Conservation (phyloP, 2,797 vertebrate species). For the Dicrostonyx torquatus region DNA sequence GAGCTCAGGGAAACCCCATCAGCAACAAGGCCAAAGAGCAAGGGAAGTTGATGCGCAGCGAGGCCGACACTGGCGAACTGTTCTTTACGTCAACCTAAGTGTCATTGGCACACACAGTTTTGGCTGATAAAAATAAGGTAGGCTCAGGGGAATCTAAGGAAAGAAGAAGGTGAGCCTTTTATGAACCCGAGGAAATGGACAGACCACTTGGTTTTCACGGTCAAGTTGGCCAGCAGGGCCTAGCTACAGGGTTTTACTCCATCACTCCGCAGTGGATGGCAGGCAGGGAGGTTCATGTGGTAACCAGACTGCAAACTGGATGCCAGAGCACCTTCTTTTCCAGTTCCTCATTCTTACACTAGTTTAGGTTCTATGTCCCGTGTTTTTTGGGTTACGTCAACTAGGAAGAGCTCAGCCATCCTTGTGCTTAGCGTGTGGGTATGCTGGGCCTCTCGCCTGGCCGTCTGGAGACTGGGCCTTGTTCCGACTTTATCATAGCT, state of each 20-base stretch:
- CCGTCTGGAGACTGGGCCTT: neutral
- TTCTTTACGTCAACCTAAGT: constrained; percentile 3
- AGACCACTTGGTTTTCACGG: neutral
- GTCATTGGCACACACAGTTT: neutral
- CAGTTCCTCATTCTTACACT: neutral
- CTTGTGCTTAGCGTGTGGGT: neutral
- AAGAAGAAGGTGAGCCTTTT: neutral
- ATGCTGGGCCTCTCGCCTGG: neutral
- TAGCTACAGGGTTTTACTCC: neutral
- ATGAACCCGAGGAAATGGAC: neutral
- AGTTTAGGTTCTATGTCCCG: neutral
- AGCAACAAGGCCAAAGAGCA: neutral
- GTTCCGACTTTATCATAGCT: neutral
- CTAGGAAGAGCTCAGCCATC: neutral
- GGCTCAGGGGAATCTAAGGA: neutral
- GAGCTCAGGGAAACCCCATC: constrained; percentile 16
- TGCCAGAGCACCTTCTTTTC: neutral
- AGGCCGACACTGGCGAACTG: constrained; percentile 17
- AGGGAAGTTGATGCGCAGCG: neutral
- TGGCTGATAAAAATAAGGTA: constrained; percentile 14
- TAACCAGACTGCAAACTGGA: neutral
- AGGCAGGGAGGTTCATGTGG: neutral
- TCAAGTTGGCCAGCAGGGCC: neutral
- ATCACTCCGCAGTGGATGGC: neutral
- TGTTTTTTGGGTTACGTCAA: neutral